Evolutionary conservation across 1,140 invertebrate species (phyloP), one percentile per base, ranked within the genome.

Genomic region (Drosophila saltans): DNA sequence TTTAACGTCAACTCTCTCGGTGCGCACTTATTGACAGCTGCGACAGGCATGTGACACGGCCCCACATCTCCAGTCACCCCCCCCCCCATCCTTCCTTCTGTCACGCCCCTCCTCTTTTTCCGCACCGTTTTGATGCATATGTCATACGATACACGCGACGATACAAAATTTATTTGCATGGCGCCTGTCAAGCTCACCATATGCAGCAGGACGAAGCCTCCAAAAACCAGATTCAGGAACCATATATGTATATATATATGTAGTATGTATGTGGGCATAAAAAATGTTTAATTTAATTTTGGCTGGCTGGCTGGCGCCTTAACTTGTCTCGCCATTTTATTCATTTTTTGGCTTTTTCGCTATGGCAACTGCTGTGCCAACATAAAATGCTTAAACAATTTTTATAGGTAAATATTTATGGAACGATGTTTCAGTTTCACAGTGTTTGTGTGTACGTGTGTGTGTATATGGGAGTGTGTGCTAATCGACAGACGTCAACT

Each of bases 231-330:
- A 28, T n/a, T 10, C 40, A 24, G 65, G 6, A 59, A 16, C 2
- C 26, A 36, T 26, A 48, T 52, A 52, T 52, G 26, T 10, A 21
- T 48, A 48, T 8, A 24, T 48, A 48, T 21, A 8, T 48, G 24
- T 6, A 24, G 0, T n/a, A 10, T 64, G 43, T 33, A 28, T 64
- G 61, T 52, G 63, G 74, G 75, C 77, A 83, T 89, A 88, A 88
- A 88, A 85, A 88, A 83, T 88, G 73, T 89, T 88, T 80, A 88
- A 88, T 88, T 88, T 88, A 78, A 88, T 88, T 88, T 86, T 68
- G 16, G 16, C 16, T 52, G 66, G 61, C 11, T 56, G 28, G 24
- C 21, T 41, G 56, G 52, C 66, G 63, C 66, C 80, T 73, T 67
- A 55, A 59, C 62, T 65, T 66, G 59, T 65, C 45, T 16, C 43